These are phyloP conservation scores for Gambelia wislizenii DNA, from an alignment of 2,797 vertebrate genomes.

Conservation along the genomic window DNA sequence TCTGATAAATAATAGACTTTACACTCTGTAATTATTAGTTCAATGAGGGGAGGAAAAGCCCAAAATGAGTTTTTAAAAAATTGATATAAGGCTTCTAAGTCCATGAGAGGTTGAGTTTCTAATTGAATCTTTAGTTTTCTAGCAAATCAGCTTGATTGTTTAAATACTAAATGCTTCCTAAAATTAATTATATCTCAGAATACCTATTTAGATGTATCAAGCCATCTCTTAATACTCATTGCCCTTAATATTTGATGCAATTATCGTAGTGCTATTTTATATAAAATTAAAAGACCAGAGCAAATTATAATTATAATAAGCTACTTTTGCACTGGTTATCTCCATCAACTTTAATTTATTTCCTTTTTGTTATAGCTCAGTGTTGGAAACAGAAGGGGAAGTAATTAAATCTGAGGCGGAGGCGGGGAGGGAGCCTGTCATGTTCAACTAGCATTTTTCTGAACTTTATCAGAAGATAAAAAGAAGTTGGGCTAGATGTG, in stretches of 20 bases:
- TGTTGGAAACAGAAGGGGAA: slow-evolving; percentile 12
- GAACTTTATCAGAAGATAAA: neutral
- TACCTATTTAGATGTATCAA: slow-evolving; percentile 19
- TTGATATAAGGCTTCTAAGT: slow-evolving; percentile 9
- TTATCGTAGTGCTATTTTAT: slow-evolving; percentile 12
- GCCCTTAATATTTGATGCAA: neutral
- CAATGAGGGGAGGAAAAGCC: slow-evolving; percentile 38
- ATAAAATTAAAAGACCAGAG: slow-evolving; percentile 38
- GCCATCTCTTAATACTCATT: slow-evolving; percentile 16
- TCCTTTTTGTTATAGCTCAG: neutral
- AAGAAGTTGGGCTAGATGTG: neutral
- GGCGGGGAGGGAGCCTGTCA: neutral
- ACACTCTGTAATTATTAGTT: slow-evolving; percentile 39
- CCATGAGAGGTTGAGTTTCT: slow-evolving; percentile 14
- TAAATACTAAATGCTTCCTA: slow-evolving; percentile 33
- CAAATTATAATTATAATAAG: slow-evolving; percentile 37
- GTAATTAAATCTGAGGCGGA: neutral
- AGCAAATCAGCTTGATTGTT: slow-evolving; percentile 41
- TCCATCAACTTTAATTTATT: neutral
- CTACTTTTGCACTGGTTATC: slow-evolving; percentile 2
- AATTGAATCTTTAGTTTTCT: slow-evolving; percentile 48
- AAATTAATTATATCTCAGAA: slow-evolving; percentile 28
- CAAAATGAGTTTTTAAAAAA: slow-evolving; percentile 29
- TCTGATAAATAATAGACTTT: slow-evolving; percentile 48
- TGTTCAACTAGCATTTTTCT: neutral